Conservation (phyloP, 1,140 invertebrate species). For the Amyelois transitella region DNA sequence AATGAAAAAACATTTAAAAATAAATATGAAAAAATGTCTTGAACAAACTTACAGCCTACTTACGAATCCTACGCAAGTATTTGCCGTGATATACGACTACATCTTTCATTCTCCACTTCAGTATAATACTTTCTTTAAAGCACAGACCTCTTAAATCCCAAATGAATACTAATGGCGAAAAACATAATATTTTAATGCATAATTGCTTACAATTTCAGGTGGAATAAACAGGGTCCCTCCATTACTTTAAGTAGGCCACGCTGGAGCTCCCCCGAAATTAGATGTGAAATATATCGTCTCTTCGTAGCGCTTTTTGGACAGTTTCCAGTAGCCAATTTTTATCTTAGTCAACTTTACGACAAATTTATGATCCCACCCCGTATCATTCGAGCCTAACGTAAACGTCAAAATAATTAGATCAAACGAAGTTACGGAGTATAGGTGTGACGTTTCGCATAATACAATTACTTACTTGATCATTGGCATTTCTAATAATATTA, state of each 20-base stretch:
- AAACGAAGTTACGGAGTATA: neutral
- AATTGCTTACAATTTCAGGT: constrained; percentile 18
- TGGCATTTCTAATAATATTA: neutral
- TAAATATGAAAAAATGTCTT: too few relatives aligned
- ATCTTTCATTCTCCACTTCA: neutral
- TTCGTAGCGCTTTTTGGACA: constrained; percentile 30
- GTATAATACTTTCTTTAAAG: neutral
- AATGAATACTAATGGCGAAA: neutral
- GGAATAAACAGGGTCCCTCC: constrained; percentile 21
- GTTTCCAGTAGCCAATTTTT: constrained; percentile 37
- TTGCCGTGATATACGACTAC: too few relatives aligned
- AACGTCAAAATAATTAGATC: neutral
- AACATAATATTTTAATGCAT: constrained; percentile 1
- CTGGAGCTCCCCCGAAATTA: constrained; percentile 32
- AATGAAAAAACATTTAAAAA: too few relatives aligned
- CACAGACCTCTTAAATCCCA: neutral
- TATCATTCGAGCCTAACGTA: neutral
- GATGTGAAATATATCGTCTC: constrained; percentile 40
- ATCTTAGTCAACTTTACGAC: constrained; percentile 21
- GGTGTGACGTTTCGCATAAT: too few relatives aligned
- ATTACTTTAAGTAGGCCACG: constrained; percentile 25
- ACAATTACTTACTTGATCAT: too few relatives aligned
- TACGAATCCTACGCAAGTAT: too few relatives aligned
- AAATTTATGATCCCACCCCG: constrained; percentile 23
- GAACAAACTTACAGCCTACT: too few relatives aligned